Conservation (phyloP, 1,140 invertebrate genomes). For the Manduca sexta region DNA sequence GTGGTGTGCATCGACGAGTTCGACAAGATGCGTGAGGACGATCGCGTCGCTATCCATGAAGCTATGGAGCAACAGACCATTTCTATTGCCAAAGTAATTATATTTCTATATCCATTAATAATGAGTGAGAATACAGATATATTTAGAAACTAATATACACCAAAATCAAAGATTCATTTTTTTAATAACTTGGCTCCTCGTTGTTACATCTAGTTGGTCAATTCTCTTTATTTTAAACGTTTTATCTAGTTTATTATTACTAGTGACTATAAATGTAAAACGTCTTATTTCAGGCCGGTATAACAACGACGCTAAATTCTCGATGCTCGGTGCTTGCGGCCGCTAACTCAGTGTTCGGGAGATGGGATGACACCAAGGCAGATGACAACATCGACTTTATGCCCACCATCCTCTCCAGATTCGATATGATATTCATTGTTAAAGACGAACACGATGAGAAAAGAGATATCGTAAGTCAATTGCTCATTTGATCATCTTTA, state of each 20-base stretch:
- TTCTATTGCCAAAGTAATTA: slow-evolving; percentile 95
- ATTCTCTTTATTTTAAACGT: too few relatives aligned
- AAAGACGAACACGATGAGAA: slow-evolving; percentile 96
- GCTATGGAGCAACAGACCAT: slow-evolving; percentile 99
- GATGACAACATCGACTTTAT: slow-evolving; percentile 99
- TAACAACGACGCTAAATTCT: slow-evolving; percentile 98
- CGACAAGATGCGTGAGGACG: slow-evolving; percentile 99
- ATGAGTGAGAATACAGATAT: too few relatives aligned
- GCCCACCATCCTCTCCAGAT: slow-evolving; percentile 99
- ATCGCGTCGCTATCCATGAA: slow-evolving; percentile 99
- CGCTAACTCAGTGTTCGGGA: slow-evolving; percentile 98
- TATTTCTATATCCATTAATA: not conserved
- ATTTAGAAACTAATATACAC: too few relatives aligned
- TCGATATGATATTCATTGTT: slow-evolving; percentile 99
- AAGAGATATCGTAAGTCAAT: slow-evolving; percentile 85
- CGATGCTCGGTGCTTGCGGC: slow-evolving; percentile 98
- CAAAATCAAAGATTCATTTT: too few relatives aligned
- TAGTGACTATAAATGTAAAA: not conserved
- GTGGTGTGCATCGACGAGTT: slow-evolving; percentile 99
- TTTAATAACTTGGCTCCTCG: not conserved
- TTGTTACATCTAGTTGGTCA: too few relatives aligned
- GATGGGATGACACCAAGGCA: slow-evolving; percentile 99
- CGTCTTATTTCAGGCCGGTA: slow-evolving; percentile 84
- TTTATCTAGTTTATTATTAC: too few relatives aligned
- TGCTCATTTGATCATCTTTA: not conserved